Evolutionary conservation across 2,888 invertebrate species (phyloP), one percentile per base, ranked within the genome.

Genomic region (Acleris holmiana): DNA sequence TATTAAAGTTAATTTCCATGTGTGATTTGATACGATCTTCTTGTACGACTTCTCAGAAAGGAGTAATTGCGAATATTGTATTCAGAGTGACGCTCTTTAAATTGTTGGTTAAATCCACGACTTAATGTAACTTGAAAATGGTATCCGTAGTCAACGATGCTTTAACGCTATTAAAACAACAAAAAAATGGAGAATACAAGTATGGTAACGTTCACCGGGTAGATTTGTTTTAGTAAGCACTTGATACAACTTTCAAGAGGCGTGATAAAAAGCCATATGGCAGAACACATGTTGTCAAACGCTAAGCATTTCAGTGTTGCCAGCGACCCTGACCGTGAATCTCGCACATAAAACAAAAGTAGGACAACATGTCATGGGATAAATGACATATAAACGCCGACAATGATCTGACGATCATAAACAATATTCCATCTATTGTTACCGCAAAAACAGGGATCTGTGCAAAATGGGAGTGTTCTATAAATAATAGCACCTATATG

Each of bases 221-320:
- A 72, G 72, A 76, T 73, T 72, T 76, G 74, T 74, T 74, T 77
- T 74, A 73, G 72, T 75, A 74, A 71, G 73, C 71, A 71, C 72
- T 68, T 71, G 75, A 75, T 75, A 75, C 76, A 76, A 70, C 76
- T 81, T 80, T 82, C 76, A 84, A 86, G 84, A 83, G 80, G 75
- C 75, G 73, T 75, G 82, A 82, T 83, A 84, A 82, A 71, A 79
- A 81, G 80, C 85, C 89, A 89, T 83, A 83, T 88, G 89, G 85
- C 78, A 68, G 70, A 76, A 76, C 86, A 85, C 77, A 83, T 87
- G 87, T 82, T 78, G 74, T 74, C 68, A 71, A 77, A 76, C 75
- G 75, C 76, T 75, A 54, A 50, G 57, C 54, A 64, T 19, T 66
- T 50, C 50, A 46, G 40, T 57, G 62, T 67, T 76, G 74, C 78